These are phyloP conservation scores for Melipona bicolor DNA, from an alignment of 2,888 invertebrate genomes.

Conservation along the genomic window DNA sequence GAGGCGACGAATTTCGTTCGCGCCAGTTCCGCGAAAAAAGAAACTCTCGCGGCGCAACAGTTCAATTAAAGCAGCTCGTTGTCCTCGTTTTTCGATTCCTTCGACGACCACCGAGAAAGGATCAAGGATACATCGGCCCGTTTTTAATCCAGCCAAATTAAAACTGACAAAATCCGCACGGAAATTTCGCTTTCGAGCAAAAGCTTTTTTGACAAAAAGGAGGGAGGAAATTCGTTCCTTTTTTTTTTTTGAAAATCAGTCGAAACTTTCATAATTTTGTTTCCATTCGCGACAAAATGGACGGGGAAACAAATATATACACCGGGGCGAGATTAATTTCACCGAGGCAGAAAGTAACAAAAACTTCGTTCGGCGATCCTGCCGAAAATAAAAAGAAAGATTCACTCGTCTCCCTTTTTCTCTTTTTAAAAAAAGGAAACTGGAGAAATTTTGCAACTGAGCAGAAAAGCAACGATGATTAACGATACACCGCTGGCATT, in stretches of 20 bases:
- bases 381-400: not conserved
- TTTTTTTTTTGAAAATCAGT: not conserved
- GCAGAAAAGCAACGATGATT: not conserved
- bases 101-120: not conserved
- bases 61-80: conserved; percentile 23
- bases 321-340: not conserved
- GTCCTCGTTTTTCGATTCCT: not conserved
- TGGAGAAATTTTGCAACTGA: not conserved
- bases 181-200: conserved; percentile 5
- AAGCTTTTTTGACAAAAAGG: not conserved
- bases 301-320: not conserved
- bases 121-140: conserved; percentile 9
- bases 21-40: not conserved
- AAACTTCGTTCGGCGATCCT: not conserved
- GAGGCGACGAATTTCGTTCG: conserved; percentile 12
- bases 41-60: not conserved
- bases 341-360: not conserved
- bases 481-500: not conserved
- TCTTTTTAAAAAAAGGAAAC: not conserved
- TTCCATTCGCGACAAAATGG: not conserved
- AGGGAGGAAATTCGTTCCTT: not conserved
- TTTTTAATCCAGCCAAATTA: conserved; percentile 28
- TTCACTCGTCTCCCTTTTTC: not conserved
- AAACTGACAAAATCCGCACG: conserved; percentile 22
- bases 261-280: not conserved